These are phyloP conservation scores for Archocentrus centrarchus DNA, from an alignment of 2,113 vertebrate species.

Conservation along the genomic window DNA sequence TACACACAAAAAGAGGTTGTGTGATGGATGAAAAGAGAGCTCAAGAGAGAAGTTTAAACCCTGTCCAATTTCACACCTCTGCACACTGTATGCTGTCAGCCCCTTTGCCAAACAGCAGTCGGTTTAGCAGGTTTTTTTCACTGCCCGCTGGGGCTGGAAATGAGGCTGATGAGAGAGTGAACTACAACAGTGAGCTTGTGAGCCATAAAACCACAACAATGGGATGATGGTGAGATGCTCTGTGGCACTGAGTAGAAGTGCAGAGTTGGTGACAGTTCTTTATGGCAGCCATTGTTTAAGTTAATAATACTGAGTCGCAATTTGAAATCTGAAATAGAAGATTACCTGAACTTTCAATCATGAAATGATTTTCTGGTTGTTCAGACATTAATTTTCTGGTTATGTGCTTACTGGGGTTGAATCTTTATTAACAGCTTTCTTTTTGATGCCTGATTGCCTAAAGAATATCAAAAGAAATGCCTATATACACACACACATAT, in stretches of 20 bases:
- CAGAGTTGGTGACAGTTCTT: background rate
- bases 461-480: too few species aligned
- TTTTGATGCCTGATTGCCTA: too few species aligned
- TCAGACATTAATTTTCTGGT: background rate
- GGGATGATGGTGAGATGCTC: background rate
- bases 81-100: constrained; percentile 32
- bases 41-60: constrained; percentile 46
- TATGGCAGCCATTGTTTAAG: constrained; percentile 1
- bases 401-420: too few species aligned
- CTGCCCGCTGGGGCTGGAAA: constrained; percentile 46
- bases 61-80: constrained; percentile 65
- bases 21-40: constrained; percentile 21
- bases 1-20: constrained; percentile 13
- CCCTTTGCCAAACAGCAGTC: constrained; percentile 15
- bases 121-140: constrained; percentile 18
- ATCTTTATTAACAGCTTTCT: too few species aligned
- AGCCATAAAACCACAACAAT: constrained; percentile 6
- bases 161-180: constrained; percentile 20
- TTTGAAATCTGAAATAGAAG: background rate
- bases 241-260: background rate
- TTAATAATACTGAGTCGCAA: background rate
- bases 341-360: background rate
- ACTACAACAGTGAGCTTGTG: background rate
- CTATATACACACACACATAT: too few species aligned
- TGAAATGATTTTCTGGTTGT: background rate